Evolutionary conservation across 2,888 invertebrate species (phyloP).

Genomic region (Andrena bucephala): DNA sequence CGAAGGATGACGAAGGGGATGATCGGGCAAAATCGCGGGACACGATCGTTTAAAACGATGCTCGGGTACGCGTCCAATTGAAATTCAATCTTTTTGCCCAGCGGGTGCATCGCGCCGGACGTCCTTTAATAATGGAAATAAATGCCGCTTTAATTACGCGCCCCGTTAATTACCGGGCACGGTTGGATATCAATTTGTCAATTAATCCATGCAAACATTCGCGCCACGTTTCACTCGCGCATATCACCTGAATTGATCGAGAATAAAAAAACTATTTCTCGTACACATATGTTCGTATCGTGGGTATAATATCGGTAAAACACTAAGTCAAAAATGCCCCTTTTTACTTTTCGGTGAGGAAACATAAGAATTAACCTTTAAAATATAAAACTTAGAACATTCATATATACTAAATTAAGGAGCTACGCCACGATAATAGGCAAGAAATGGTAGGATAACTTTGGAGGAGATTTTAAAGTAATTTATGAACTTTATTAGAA

Average conservation of each 20-base stretch:
- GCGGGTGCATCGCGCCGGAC: background rate
- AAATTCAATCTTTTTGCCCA: background rate
- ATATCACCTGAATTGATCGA: background rate
- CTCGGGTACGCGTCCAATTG: background rate
- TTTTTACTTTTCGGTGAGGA: too few relatives aligned
- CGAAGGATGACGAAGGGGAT: background rate
- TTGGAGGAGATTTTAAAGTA: too few relatives aligned
- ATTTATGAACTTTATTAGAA: too few relatives aligned
- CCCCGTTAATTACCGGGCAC: slow-evolving; percentile 34
- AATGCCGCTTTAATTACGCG: slow-evolving; percentile 38
- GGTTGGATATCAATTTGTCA: slow-evolving; percentile 43
- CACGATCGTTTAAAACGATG: background rate
- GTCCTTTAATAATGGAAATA: background rate
- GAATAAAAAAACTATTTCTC: too few relatives aligned
- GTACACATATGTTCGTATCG: too few relatives aligned
- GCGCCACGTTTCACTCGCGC: background rate
- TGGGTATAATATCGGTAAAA: too few relatives aligned
- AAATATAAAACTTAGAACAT: too few relatives aligned
- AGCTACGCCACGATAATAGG: too few relatives aligned
- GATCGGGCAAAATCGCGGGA: background rate
- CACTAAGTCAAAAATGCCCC: too few relatives aligned
- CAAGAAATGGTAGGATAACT: too few relatives aligned
- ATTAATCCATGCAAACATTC: slow-evolving; percentile 33
- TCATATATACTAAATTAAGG: too few relatives aligned
- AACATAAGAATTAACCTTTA: too few relatives aligned